Evolutionary conservation across 1,140 invertebrate species (phyloP).

Genomic region (Apis florea): DNA sequence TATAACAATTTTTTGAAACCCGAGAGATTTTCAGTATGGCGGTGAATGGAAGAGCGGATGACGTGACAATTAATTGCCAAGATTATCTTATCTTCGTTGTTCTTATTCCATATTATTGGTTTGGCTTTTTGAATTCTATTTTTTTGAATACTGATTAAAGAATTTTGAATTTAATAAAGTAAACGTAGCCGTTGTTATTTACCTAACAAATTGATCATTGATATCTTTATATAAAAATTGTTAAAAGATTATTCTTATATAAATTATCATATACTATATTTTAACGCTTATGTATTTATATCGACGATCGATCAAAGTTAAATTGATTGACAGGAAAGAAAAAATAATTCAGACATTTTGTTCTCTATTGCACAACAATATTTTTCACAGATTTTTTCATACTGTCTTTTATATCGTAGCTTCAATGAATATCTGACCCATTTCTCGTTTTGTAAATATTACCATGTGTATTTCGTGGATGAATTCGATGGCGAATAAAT

Average conservation of each 20-base stretch:
- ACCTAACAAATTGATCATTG: background rate
- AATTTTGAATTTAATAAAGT: background rate
- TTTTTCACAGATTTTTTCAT: background rate
- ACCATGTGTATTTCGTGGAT: no score
- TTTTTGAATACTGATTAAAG: background rate
- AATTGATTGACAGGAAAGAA: background rate
- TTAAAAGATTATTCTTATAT: background rate
- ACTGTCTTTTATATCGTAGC: background rate
- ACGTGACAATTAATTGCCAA: conserved; percentile 13
- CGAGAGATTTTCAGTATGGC: conserved; percentile 60
- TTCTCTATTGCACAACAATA: background rate
- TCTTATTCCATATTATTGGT: background rate
- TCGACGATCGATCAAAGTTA: background rate
- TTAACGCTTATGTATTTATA: no score
- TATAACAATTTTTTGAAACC: background rate
- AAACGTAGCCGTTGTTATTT: background rate
- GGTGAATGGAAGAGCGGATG: conserved; percentile 37
- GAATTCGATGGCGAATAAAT: background rate
- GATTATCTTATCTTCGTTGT: background rate
- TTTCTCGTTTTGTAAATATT: conserved; percentile 15
- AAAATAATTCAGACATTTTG: background rate
- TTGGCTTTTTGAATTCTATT: background rate
- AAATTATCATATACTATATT: background rate
- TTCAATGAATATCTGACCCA: conserved; percentile 14
- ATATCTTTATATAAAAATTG: background rate